Evolutionary conservation across 2,113 vertebrate genomes (phyloP).

Genomic region (Mesoclemmys tuberculata): DNA sequence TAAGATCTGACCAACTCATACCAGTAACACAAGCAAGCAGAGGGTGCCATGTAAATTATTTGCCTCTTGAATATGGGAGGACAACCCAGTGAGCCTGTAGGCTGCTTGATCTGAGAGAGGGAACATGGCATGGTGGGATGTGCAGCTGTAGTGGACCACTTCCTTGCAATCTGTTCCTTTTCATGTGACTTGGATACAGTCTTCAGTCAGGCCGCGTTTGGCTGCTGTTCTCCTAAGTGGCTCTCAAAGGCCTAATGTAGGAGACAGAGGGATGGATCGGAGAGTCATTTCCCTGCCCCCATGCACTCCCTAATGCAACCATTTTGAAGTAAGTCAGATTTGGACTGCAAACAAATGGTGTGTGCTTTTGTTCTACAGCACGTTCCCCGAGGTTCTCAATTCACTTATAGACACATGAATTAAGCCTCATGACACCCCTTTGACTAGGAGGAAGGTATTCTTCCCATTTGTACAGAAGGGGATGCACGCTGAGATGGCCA

Average conservation of each 20-base stretch:
- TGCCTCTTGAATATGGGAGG: background rate
- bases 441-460: background rate
- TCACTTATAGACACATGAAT: background rate
- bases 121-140: fast-evolving
- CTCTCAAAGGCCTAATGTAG: background rate
- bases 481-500: background rate
- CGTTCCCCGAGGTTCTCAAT: no score
- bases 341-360: background rate
- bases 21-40: background rate
- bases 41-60: background rate
- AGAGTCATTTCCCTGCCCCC: background rate
- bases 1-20: background rate
- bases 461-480: background rate
- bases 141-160: background rate
- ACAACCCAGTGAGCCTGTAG: background rate
- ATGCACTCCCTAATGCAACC: background rate
- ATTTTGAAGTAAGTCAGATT: background rate
- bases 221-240: background rate
- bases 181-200: background rate
- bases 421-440: no score
- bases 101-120: background rate
- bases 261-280: background rate
- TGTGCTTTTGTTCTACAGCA: no score
- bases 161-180: background rate
- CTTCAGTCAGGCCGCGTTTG: background rate